Base-by-base conservation (phyloP, 2,888 invertebrate species). In the Heteromurus nitidus region DNA sequence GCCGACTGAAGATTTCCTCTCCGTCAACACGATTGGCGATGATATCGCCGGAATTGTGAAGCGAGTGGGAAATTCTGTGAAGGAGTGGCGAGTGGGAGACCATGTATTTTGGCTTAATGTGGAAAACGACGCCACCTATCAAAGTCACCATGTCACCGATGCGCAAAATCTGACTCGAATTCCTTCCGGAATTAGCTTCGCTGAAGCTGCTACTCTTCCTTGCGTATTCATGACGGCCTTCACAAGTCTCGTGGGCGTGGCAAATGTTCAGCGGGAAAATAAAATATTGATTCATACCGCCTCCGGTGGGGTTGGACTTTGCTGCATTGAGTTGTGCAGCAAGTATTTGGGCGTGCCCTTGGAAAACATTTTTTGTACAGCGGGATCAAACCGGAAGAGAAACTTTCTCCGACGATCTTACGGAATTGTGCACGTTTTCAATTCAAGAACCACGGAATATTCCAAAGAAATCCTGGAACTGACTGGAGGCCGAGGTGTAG, bases 31-130 rank as follows among this genome's bases (percentile, higher is more conserved):
- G 1, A 55, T 76, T n/a, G 76, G 76, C 1, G 7, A 47, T 0
- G 76, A 76, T 22, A 76, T 80, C 44, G 60, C 76, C 50, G 83
- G 83, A 0, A 47, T 83, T 13, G 76, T 83, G 7, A 70, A 36
- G 1, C 22, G 47, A 16, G 36, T 69, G 1, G 80, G 70, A 2
- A 13, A 31, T 13, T 5, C 36, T 0, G 75, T 67, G 0, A 24
- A 36, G 5, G 28, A 30, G 13, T 65, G 70, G 68, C 18, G 26
- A 30, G 22, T 36, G 1, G 58, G 76, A 5, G 24, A 64, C 16
- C 9, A 16, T 9, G 64, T 42, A 31, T 42, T 60, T 44, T n/a
- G 44, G 2, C 16, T 18, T 36, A 65, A 9, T 60, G 13, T 30
- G 3, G 20, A 7, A n/a, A n/a, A 1, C 36, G 73, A 20, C 3